phyloP scores from a whole-genome alignment of 2,113 vertebrate genomes.

The Myiozetetes cayanensis region DNA sequence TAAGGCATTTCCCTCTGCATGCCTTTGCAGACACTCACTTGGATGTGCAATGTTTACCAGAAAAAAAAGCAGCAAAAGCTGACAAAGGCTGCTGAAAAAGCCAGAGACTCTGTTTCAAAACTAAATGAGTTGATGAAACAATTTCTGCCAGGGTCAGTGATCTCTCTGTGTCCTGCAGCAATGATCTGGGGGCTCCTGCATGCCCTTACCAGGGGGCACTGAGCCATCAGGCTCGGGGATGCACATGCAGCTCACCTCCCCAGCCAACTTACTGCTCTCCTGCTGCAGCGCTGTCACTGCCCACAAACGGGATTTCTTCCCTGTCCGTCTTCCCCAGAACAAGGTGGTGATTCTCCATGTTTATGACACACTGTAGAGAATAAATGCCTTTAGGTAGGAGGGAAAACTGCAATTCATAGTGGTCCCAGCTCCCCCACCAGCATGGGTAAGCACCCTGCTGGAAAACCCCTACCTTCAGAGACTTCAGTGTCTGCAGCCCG shows the following conservation, averaged over 20 bases:
- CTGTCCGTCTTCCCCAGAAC: slow-evolving; percentile 79
- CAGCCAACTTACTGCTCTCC: slow-evolving; percentile 73
- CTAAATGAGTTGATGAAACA: background rate
- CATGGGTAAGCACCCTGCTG: background rate
- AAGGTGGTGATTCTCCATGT: slow-evolving; percentile 84
- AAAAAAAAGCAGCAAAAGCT: background rate
- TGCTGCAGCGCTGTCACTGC: slow-evolving; percentile 6
- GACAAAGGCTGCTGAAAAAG: background rate
- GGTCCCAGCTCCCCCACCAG: background rate
- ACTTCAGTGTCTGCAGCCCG: slow-evolving; percentile 83
- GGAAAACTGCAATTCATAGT: background rate
- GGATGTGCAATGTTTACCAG: background rate
- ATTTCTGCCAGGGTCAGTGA: background rate
- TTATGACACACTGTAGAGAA: slow-evolving; percentile 82
- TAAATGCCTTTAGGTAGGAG: background rate
- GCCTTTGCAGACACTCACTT: background rate
- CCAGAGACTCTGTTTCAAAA: background rate
- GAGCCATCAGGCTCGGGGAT: background rate
- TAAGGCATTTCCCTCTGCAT: background rate
- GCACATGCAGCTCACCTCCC: background rate
- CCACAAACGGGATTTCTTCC: slow-evolving; percentile 82
- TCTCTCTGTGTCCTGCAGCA: background rate
- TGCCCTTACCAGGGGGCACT: background rate
- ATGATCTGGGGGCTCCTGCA: background rate
- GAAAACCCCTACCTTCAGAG: slow-evolving; percentile 80